A percentile compares a stretch with the other conserved stretches of the same genome.
phyloP scores from a whole-genome alignment of 2,888 invertebrate genomes.

The Calameuta idolon region DNA sequence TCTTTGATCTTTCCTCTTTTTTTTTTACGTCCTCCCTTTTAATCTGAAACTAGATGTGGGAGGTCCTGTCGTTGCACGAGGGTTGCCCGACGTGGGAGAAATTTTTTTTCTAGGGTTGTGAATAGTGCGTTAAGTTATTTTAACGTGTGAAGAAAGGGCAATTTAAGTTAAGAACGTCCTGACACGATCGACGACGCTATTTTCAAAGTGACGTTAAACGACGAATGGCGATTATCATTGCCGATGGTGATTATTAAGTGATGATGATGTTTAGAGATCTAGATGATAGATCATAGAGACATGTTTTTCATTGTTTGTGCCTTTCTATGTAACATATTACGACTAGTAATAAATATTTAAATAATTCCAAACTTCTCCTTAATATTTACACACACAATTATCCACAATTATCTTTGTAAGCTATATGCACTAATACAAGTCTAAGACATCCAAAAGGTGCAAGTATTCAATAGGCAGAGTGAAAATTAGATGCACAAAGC shows the following conservation, averaged over 20 bases:
- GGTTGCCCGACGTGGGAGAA: slow-evolving; percentile 22
- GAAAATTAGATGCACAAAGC: neutral
- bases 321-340: slow-evolving; percentile 55
- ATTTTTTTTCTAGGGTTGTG: slow-evolving; percentile 52
- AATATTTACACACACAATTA: too few relatives aligned
- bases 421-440: too few relatives aligned
- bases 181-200: neutral
- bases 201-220: neutral
- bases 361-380: slow-evolving; percentile 5
- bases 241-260: slow-evolving; percentile 14
- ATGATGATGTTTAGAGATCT: slow-evolving; percentile 33
- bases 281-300: slow-evolving; percentile 27
- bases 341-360: slow-evolving; percentile 32
- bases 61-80: slow-evolving; percentile 28
- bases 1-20: slow-evolving; percentile 25
- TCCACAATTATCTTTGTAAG: too few relatives aligned
- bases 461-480: neutral
- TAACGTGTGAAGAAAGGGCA: neutral
- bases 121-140: slow-evolving; percentile 54
- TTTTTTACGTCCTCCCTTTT: neutral
- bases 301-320: slow-evolving; percentile 59
- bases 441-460: neutral
- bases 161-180: slow-evolving; percentile 32
- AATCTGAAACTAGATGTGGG: neutral
- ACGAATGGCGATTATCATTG: slow-evolving; percentile 11